Evolutionary conservation across 1,140 invertebrate genomes (phyloP).

Genomic region (Ptiloglossa arizonensis): DNA sequence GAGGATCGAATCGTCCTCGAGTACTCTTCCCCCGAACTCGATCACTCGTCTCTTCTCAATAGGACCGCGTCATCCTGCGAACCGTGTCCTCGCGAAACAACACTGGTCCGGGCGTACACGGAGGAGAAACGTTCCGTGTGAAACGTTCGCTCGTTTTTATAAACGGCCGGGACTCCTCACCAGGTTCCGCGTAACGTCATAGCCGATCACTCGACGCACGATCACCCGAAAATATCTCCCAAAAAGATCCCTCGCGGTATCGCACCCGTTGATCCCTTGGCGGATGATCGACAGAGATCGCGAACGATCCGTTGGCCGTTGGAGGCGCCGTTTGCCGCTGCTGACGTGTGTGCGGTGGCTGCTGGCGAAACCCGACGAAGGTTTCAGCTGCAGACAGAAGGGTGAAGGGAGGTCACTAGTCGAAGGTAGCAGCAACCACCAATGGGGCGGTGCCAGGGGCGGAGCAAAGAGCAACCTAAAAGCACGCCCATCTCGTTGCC

Average conservation of each 20-base stretch:
- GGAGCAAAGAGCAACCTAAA: slow-evolving; percentile 52
- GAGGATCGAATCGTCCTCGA: background rate
- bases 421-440: slow-evolving; percentile 59
- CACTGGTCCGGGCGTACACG: slow-evolving; percentile 8
- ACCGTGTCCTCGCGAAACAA: background rate
- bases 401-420: slow-evolving; percentile 52
- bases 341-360: slow-evolving; percentile 64
- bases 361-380: slow-evolving; percentile 59
- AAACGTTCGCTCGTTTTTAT: too few relatives aligned
- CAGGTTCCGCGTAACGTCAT: background rate
- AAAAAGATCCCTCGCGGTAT: slow-evolving; percentile 12
- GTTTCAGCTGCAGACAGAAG: slow-evolving; percentile 56
- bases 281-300: slow-evolving; percentile 54
- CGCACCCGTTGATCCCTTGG: slow-evolving; percentile 24
- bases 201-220: slow-evolving; percentile 13
- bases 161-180: background rate
- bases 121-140: background rate
- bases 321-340: slow-evolving; percentile 58
- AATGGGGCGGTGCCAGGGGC: slow-evolving; percentile 60
- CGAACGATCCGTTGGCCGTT: slow-evolving; percentile 54
- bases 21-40: background rate
- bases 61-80: background rate
- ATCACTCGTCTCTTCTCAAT: background rate
- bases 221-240: slow-evolving; percentile 8
- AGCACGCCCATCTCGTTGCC: slow-evolving; percentile 56